Percentiles rank a stretch among this genome's conserved stretches.
These are phyloP conservation scores for Xiphorhynchus erythropygius DNA, from an alignment of 2,797 vertebrate genomes.

Conservation along the genomic window DNA sequence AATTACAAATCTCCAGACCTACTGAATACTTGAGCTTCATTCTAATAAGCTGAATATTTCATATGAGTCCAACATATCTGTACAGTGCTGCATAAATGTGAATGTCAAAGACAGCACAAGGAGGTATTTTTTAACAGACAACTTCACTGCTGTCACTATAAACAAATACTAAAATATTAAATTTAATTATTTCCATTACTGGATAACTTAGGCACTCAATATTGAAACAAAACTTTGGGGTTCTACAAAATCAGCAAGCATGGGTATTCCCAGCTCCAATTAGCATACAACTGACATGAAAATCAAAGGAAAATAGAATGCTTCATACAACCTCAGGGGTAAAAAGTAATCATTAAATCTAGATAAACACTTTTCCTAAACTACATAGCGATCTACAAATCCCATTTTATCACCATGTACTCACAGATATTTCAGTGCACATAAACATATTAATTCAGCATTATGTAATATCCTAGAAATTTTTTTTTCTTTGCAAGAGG, in stretches of 20 bases:
- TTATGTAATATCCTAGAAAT: background rate
- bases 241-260: background rate
- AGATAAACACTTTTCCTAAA: background rate
- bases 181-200: background rate
- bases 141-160: background rate
- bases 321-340: background rate
- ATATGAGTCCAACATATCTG: background rate
- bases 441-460: background rate
- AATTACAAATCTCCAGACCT: background rate
- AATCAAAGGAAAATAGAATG: constrained; percentile 2
- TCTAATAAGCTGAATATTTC: background rate
- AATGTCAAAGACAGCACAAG: background rate
- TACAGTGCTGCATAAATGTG: background rate
- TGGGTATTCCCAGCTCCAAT: background rate
- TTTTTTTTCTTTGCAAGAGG: background rate
- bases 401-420: background rate
- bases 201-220: background rate
- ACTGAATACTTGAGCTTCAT: background rate
- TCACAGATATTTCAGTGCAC: background rate
- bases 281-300: background rate
- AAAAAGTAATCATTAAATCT: background rate
- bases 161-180: background rate
- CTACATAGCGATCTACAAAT: background rate
- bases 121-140: background rate
- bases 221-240: background rate